Conservation (phyloP, 2,888 invertebrate genomes). For the Meganola albula region DNA sequence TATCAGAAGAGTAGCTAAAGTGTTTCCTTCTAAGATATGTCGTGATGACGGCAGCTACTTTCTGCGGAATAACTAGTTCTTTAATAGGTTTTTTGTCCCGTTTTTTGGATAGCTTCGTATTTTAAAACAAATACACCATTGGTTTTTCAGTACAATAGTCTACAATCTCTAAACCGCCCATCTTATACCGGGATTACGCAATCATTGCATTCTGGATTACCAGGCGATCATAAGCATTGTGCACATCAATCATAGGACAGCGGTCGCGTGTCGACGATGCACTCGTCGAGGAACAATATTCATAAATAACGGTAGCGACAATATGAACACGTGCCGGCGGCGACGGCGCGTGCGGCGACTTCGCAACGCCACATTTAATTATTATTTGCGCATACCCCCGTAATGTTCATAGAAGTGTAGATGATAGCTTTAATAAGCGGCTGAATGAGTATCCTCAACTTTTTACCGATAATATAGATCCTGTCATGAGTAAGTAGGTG, state of each 20-base stretch:
- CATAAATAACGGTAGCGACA: conserved; percentile 69
- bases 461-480: no score
- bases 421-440: conserved; percentile 21
- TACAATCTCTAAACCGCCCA: no score
- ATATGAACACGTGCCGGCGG: conserved; percentile 51
- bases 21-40: no score
- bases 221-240: conserved; percentile 49
- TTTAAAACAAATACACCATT: no score
- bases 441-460: background rate
- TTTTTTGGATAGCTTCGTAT: no score
- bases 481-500: no score
- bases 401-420: conserved; percentile 32
- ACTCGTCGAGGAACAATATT: conserved; percentile 58
- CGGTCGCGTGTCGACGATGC: conserved; percentile 51
- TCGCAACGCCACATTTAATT: conserved; percentile 57
- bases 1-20: no score
- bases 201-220: conserved; percentile 25
- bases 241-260: conserved; percentile 39
- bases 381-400: conserved; percentile 55
- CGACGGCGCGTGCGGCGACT: conserved; percentile 28
- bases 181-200: conserved; percentile 17
- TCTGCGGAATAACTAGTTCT: no score
- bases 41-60: no score
- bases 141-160: no score
- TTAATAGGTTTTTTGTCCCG: no score